These are phyloP conservation scores for Eupsittula cactorum DNA, from an alignment of 2,113 vertebrate species.

Conservation along the genomic window DNA sequence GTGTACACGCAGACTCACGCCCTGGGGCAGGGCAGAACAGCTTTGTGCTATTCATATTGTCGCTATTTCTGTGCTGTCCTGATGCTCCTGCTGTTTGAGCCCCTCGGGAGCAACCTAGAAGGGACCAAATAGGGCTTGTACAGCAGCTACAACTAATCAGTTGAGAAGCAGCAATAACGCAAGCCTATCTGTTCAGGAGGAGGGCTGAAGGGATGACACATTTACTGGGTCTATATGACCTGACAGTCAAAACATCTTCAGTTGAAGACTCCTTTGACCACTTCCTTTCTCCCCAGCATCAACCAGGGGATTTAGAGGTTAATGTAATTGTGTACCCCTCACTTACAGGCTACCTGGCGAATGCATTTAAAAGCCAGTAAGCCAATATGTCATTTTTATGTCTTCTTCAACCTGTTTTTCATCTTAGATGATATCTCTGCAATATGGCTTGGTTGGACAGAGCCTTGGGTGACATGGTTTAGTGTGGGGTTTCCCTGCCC, in stretches of 20 bases:
- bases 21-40: background rate
- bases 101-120: background rate
- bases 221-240: background rate
- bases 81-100: background rate
- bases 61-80: background rate
- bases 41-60: background rate
- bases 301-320: background rate
- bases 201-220: background rate
- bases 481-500: background rate
- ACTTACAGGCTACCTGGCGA: background rate
- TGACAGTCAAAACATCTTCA: background rate
- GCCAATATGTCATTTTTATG: background rate
- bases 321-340: background rate
- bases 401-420: background rate
- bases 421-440: background rate
- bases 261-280: background rate
- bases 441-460: background rate
- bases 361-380: background rate
- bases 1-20: background rate
- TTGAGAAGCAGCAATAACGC: background rate
- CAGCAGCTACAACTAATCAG: background rate
- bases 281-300: background rate
- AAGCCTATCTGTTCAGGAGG: background rate
- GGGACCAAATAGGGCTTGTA: background rate
- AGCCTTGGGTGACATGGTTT: background rate